These are phyloP conservation scores for Eurytoma adleriae DNA, from an alignment of 2,888 invertebrate genomes.

Conservation along the genomic window DNA sequence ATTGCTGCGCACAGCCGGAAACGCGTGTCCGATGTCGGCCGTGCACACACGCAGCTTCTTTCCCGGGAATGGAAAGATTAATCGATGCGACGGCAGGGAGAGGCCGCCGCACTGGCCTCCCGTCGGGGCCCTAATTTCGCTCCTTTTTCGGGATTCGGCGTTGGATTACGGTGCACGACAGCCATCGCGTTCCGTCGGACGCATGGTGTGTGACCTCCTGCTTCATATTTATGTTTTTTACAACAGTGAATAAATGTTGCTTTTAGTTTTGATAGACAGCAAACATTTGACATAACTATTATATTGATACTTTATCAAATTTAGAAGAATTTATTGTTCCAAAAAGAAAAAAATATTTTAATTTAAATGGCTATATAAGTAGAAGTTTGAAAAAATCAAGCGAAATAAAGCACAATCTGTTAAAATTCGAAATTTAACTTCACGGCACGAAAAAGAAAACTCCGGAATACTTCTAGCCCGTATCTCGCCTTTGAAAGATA, in stretches of 20 bases:
- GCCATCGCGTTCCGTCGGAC: slow-evolving; percentile 23
- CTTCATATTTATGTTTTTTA: no score
- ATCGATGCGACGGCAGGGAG: slow-evolving; percentile 54
- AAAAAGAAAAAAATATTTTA: slow-evolving; percentile 17
- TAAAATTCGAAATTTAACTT: slow-evolving; percentile 56
- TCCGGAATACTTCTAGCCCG: slow-evolving; percentile 45
- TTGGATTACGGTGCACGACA: slow-evolving; percentile 14
- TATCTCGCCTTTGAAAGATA: slow-evolving; percentile 57
- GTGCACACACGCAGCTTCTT: slow-evolving; percentile 34
- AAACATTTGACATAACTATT: not conserved
- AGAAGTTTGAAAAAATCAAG: slow-evolving; percentile 5
- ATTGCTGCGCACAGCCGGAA: slow-evolving; percentile 45
- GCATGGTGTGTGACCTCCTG: not conserved
- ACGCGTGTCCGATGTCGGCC: slow-evolving; percentile 53
- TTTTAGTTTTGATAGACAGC: no score
- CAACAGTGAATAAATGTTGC: no score
- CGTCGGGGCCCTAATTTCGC: slow-evolving; percentile 54
- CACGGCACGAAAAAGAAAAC: slow-evolving; percentile 39
- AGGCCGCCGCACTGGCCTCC: slow-evolving; percentile 26
- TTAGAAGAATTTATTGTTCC: not conserved
- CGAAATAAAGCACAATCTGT: slow-evolving; percentile 52
- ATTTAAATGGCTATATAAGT: not conserved
- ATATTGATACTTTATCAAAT: not conserved
- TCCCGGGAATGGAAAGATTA: slow-evolving; percentile 47
- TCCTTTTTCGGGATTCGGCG: slow-evolving; percentile 47